A percentile compares a stretch with the other conserved stretches of the same genome.
These are phyloP conservation scores for Chrysocyon brachyurus DNA, from an alignment of 2,797 vertebrate species.

Conservation along the genomic window DNA sequence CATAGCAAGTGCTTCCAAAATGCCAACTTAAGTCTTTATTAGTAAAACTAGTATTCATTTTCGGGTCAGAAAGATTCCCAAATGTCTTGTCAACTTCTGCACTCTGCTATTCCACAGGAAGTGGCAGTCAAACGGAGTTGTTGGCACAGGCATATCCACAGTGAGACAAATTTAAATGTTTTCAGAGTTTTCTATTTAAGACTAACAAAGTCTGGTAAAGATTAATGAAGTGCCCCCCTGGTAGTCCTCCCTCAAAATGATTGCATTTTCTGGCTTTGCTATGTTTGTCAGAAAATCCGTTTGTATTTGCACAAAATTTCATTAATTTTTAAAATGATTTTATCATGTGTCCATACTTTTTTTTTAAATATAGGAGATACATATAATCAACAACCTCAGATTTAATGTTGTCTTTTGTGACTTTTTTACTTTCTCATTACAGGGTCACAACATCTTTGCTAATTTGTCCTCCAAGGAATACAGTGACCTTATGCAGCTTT, in stretches of 20 bases:
- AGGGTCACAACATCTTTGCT: constrained; percentile 99
- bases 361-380: constrained; percentile 59
- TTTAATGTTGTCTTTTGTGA: constrained; percentile 82
- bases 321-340: constrained; percentile 65
- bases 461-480: constrained; percentile 99
- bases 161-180: neutral
- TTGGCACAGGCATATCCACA: neutral
- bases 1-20: constrained; percentile 14
- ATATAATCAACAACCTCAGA: constrained; percentile 71
- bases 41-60: constrained; percentile 53
- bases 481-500: constrained; percentile 98
- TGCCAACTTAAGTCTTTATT: neutral
- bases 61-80: constrained; percentile 17
- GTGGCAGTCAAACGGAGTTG: neutral
- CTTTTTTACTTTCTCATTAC: constrained; percentile 88
- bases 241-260: neutral
- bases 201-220: neutral
- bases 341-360: constrained; percentile 69
- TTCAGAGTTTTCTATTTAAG: constrained; percentile 6
- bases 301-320: constrained; percentile 42
- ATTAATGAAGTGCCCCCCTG: neutral
- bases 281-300: constrained; percentile 38
- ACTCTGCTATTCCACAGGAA: neutral
- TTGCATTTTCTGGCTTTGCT: neutral
- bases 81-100: constrained; percentile 18